Evolutionary conservation across 2,888 invertebrate genomes (phyloP).

Genomic region (Mythimna pallens): DNA sequence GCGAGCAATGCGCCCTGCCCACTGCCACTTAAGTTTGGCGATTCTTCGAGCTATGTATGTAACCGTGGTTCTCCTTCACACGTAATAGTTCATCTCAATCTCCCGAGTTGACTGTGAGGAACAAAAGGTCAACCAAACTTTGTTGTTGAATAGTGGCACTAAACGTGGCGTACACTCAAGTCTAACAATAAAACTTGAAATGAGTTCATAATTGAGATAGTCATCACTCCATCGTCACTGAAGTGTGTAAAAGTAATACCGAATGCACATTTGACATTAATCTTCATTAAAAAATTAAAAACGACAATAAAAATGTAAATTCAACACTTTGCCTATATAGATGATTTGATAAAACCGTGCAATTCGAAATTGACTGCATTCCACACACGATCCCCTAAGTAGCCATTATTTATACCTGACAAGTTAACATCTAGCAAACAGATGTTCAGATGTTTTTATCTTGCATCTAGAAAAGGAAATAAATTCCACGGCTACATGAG

Average conservation of each 20-base stretch:
- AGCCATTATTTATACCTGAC: slow-evolving; percentile 34
- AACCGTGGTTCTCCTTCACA: too few species aligned
- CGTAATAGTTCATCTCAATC: background rate
- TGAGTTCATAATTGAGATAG: background rate
- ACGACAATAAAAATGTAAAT: slow-evolving; percentile 20
- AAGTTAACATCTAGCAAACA: slow-evolving; percentile 26
- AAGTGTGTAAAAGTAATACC: background rate
- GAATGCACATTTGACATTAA: slow-evolving; percentile 8
- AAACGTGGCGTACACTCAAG: background rate
- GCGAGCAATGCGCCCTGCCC: too few species aligned
- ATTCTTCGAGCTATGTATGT: too few species aligned
- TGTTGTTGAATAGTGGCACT: background rate
- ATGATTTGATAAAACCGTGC: slow-evolving; percentile 13
- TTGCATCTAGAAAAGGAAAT: slow-evolving; percentile 46
- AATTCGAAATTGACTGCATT: slow-evolving; percentile 27
- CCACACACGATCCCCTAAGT: slow-evolving; percentile 15
- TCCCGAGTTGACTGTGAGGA: background rate
- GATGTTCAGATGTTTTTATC: slow-evolving; percentile 49
- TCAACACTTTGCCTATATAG: background rate
- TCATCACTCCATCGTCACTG: background rate
- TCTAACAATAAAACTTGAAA: background rate
- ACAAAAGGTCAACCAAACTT: background rate
- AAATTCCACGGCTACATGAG: slow-evolving; percentile 51
- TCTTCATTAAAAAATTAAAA: background rate
- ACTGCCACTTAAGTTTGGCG: too few species aligned